A percentile compares a stretch with the other conserved stretches of the same genome.
These are phyloP conservation scores for Anagrus nilaparvatae DNA, from an alignment of 1,140 invertebrate species.

Conservation along the genomic window DNA sequence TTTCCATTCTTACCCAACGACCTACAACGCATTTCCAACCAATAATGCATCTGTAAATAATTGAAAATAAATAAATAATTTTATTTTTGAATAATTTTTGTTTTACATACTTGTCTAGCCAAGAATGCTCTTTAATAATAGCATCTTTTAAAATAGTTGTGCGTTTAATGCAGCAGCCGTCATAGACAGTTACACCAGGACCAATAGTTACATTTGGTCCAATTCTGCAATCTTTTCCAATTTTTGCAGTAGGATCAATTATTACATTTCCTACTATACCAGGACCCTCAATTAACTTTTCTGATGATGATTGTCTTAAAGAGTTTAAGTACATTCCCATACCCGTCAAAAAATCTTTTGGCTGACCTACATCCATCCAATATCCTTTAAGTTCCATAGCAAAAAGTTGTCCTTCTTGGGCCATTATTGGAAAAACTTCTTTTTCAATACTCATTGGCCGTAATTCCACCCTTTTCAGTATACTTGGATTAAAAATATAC, in stretches of 20 bases:
- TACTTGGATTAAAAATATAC: slow-evolving; percentile 91
- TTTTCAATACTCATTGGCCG: slow-evolving; percentile 97
- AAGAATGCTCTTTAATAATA: slow-evolving; percentile 84
- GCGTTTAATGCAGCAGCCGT: slow-evolving; percentile 91
- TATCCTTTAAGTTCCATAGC: slow-evolving; percentile 94
- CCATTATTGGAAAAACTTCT: slow-evolving; percentile 96
- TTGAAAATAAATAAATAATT: slow-evolving; percentile 1
- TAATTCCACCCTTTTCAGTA: slow-evolving; percentile 84
- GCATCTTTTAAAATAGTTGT: slow-evolving; percentile 84
- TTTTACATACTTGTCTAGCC: slow-evolving; percentile 64
- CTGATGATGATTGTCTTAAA: slow-evolving; percentile 64
- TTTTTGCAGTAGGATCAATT: slow-evolving; percentile 83
- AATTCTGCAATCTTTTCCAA: slow-evolving; percentile 90
- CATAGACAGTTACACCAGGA: slow-evolving; percentile 86
- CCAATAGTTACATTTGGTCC: slow-evolving; percentile 98
- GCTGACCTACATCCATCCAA: slow-evolving; percentile 99
- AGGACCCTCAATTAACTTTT: slow-evolving; percentile 59
- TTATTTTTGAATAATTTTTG: slow-evolving; percentile 1
- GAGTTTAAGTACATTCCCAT: slow-evolving; percentile 78
- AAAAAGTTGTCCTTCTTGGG: slow-evolving; percentile 72
- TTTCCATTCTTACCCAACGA: slow-evolving; percentile 96
- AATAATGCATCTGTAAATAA: slow-evolving; percentile 71
- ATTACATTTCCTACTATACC: slow-evolving; percentile 84
- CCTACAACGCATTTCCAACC: slow-evolving; percentile 94
- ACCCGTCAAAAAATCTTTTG: slow-evolving; percentile 97